phyloP scores from a whole-genome alignment of 2,797 vertebrate species.

The Ctenopoma kingsleyae region DNA sequence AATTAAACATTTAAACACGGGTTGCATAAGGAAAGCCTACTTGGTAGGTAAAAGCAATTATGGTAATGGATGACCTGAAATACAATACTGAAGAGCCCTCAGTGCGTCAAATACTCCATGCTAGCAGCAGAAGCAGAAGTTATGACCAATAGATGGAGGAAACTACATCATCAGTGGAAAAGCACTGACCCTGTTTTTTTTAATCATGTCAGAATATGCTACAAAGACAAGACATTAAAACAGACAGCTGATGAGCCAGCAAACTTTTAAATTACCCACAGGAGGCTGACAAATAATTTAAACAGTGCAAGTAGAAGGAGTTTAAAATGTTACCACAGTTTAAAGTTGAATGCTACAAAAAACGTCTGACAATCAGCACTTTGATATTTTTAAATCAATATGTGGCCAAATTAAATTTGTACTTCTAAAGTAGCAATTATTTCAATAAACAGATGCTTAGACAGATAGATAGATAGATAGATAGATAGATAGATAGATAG shows the following conservation, averaged over 20 bases:
- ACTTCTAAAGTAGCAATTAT: neutral
- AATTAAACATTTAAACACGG: slow-evolving; percentile 86
- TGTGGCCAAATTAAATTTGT: neutral
- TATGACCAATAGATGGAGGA: slow-evolving; percentile 59
- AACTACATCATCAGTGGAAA: slow-evolving; percentile 44
- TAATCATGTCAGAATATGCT: slow-evolving; percentile 18
- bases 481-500: too few relatives aligned
- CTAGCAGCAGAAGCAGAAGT: slow-evolving; percentile 55
- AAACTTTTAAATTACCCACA: slow-evolving; percentile 29
- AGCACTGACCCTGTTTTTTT: slow-evolving; percentile 21
- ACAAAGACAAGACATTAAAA: neutral
- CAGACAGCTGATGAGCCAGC: slow-evolving; percentile 11
- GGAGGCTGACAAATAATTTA: slow-evolving; percentile 28
- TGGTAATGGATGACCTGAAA: slow-evolving; percentile 87
- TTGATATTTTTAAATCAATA: slow-evolving; percentile 8
- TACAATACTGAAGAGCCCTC: slow-evolving; percentile 80
- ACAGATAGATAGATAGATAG: too few relatives aligned
- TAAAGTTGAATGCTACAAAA: neutral
- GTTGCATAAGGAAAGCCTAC: slow-evolving; percentile 82
- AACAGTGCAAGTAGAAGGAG: slow-evolving; percentile 8
- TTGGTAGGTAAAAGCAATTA: slow-evolving; percentile 87
- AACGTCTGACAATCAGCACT: neutral
- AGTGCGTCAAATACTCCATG: slow-evolving; percentile 77
- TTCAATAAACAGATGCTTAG: neutral
- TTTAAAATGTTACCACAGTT: slow-evolving; percentile 21